Conservation (phyloP, 1,140 invertebrate species). For the Maniola jurtina region DNA sequence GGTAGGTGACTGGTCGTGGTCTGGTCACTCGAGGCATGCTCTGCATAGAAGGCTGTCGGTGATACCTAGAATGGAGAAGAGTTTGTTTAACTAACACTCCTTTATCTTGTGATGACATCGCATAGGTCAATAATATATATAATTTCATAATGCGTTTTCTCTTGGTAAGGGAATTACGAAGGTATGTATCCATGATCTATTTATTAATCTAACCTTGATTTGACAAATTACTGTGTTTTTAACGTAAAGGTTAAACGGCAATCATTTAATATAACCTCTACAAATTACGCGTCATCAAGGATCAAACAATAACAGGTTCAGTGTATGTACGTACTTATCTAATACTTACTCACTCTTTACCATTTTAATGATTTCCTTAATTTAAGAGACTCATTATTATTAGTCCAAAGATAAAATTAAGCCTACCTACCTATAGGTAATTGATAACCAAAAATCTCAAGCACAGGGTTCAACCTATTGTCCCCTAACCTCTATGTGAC, state of each 20-base stretch:
- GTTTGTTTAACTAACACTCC: too few species aligned
- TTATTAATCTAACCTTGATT: constrained; percentile 8
- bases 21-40: too few species aligned
- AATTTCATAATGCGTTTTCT: neutral
- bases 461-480: too few species aligned
- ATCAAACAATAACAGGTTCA: constrained; percentile 4
- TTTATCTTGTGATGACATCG: constrained; percentile 24
- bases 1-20: too few species aligned
- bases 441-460: too few species aligned
- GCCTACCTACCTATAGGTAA: too few species aligned
- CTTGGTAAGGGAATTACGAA: neutral
- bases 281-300: neutral
- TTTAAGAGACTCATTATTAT: neutral
- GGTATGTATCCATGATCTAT: neutral
- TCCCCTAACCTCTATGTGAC: too few species aligned
- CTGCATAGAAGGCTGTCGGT: too few species aligned
- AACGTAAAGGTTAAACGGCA: constrained; percentile 10
- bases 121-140: neutral
- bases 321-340: neutral
- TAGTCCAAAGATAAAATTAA: too few species aligned
- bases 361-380: neutral
- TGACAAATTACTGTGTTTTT: constrained; percentile 1
- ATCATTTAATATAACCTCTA: constrained; percentile 9
- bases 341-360: neutral
- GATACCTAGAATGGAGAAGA: too few species aligned